A percentile compares a stretch with the other conserved stretches of the same genome.
Evolutionary conservation across 1,140 invertebrate species (phyloP).

Genomic region (Diuraphis noxia): DNA sequence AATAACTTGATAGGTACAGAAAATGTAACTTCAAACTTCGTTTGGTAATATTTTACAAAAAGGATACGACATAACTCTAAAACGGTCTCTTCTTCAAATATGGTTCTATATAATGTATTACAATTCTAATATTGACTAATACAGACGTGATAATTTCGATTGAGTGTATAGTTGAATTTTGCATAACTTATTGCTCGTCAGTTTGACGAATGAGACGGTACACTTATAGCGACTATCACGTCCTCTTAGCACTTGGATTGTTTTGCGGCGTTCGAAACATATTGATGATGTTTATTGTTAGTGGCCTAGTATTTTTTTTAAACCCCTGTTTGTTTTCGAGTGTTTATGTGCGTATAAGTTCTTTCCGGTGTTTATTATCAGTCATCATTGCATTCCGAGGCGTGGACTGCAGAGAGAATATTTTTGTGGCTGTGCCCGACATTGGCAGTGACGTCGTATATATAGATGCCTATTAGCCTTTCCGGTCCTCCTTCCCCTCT

Average conservation of each 20-base stretch:
- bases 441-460: background rate
- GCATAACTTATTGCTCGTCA: background rate
- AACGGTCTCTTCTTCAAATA: background rate
- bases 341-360: background rate
- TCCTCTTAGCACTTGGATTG: background rate
- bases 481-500: constrained; percentile 13
- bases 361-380: constrained; percentile 17
- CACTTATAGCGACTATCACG: background rate
- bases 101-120: background rate
- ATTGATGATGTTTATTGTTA: background rate
- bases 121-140: background rate
- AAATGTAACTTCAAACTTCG: background rate
- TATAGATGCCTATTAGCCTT: constrained; percentile 30
- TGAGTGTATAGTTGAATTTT: background rate
- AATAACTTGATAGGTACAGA: background rate
- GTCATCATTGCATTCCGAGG: background rate
- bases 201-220: background rate
- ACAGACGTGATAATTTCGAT: background rate
- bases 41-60: background rate
- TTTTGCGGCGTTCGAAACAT: background rate
- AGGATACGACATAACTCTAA: background rate
- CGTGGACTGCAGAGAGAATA: constrained; percentile 7
- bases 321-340: background rate
- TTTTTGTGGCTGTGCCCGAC: background rate
- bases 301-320: background rate